Percentiles rank a stretch among this genome's conserved stretches.
These are phyloP conservation scores for Scolopax bukidnonensis DNA, from an alignment of 2,797 vertebrate genomes.

Conservation along the genomic window DNA sequence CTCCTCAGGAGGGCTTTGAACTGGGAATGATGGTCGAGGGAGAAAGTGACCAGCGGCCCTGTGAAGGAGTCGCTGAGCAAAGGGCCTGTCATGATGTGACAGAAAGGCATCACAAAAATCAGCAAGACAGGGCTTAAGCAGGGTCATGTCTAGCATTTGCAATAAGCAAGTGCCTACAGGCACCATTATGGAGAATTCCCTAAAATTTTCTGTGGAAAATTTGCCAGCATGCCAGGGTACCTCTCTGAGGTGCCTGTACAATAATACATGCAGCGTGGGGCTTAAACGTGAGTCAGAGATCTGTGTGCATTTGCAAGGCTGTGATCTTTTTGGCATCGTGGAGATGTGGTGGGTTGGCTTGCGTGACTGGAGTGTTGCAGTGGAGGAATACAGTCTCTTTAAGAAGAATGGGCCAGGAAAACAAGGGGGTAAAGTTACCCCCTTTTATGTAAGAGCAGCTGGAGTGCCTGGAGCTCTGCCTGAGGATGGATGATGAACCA, in stretches of 20 bases:
- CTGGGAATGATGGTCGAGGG: not conserved
- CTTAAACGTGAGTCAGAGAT: not conserved
- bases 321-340: not conserved
- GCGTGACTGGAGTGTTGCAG: not conserved
- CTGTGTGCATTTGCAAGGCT: not conserved
- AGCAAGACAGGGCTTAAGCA: not conserved
- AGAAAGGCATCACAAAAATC: not conserved
- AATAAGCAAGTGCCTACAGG: not conserved
- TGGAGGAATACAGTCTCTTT: not conserved
- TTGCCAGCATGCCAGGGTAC: not conserved
- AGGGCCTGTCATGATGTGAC: not conserved
- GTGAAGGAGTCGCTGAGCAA: not conserved
- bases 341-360: not conserved
- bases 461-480: not conserved
- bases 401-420: not conserved
- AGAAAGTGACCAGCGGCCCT: not conserved
- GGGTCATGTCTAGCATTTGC: not conserved
- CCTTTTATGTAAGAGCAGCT: not conserved
- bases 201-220: not conserved
- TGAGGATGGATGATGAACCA: not conserved
- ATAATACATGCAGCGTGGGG: accelerated
- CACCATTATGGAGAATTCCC: not conserved
- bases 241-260: not conserved
- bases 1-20: not conserved
- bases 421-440: not conserved